phyloP scores from a whole-genome alignment of 2,888 invertebrate species.

The Eutolmus rufibarbis region DNA sequence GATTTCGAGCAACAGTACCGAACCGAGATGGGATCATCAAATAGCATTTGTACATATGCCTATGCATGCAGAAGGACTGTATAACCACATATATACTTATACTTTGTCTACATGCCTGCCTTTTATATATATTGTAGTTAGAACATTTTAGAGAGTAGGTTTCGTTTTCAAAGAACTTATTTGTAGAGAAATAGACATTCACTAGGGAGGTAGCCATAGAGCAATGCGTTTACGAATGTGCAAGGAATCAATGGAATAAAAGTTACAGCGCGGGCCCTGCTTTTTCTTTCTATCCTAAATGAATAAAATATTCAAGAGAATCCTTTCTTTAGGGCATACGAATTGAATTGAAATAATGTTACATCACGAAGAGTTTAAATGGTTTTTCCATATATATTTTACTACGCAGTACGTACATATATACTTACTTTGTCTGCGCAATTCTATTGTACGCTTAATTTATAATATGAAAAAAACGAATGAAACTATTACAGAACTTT shows the following conservation, averaged over 20 bases:
- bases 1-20: conserved; percentile 34
- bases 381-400: conserved; percentile 5
- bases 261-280: conserved; percentile 3
- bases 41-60: conserved; percentile 32
- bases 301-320: conserved; percentile 44
- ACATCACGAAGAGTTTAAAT: conserved; percentile 34
- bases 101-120: neutral
- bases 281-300: conserved; percentile 22
- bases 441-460: neutral
- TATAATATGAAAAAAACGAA: neutral
- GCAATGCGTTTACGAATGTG: conserved; percentile 24
- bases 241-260: conserved; percentile 39
- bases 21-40: conserved; percentile 36
- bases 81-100: neutral
- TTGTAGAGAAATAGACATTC: conserved; percentile 26
- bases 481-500: neutral
- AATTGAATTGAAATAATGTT: conserved; percentile 30
- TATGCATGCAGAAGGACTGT: neutral
- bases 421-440: conserved; percentile 14
- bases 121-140: conserved; percentile 20
- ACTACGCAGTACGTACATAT: neutral
- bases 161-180: conserved; percentile 38
- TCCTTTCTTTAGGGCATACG: conserved; percentile 30
- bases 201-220: conserved; percentile 4
- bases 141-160: conserved; percentile 27